Evolutionary conservation across 2,888 invertebrate genomes (phyloP), one percentile per base, ranked within the genome.

Genomic region (Tetragonula carbonaria): DNA sequence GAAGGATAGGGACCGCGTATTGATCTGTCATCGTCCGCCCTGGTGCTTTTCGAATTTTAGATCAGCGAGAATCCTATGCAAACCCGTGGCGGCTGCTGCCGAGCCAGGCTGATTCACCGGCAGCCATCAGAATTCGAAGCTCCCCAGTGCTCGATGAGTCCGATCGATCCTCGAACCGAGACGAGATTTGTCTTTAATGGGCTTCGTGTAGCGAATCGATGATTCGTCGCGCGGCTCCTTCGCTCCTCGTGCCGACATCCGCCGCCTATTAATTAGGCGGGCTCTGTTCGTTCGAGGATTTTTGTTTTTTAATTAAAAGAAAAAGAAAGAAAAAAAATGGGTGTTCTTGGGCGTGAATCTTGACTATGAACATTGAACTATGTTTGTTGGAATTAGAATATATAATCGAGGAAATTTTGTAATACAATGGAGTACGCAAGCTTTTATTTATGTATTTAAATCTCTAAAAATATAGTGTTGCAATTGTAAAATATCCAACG

Each of bases 1-100:
- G 50, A 23, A 18, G 4, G 71, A 80, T 74, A 79, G 78, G 85
- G 78, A 3, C 2, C 84, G 85, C 78, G 90, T 92, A 92, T 92
- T 91, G 92, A 92, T 92, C 91, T 90, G 88, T 91, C 91, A 92
- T 92, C 90, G 90, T 87, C 76, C 84, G 86, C 82, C 84, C 84
- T 16, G 84, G 87, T 86, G 86, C 89, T 87, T 91, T 91, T 90
- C 92, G 91, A 90, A 88, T 90, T 89, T 91, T 87, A 89, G 87
- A 89, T 90, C 90, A 90, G 75, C 75, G 66, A n/a, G 85, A 87
- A 87, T 89, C 90, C 87, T 86, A 90, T 86, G 88, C 90, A 85
- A 90, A 88, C 84, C 87, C 68, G 76, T 76, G 80, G 28, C 2
- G 28, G 28, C 74, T 80, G 33, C 62, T 82, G 62, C 38, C 38